These are phyloP conservation scores for Gandaritis pyraliata DNA, from an alignment of 2,888 invertebrate genomes.

Conservation along the genomic window DNA sequence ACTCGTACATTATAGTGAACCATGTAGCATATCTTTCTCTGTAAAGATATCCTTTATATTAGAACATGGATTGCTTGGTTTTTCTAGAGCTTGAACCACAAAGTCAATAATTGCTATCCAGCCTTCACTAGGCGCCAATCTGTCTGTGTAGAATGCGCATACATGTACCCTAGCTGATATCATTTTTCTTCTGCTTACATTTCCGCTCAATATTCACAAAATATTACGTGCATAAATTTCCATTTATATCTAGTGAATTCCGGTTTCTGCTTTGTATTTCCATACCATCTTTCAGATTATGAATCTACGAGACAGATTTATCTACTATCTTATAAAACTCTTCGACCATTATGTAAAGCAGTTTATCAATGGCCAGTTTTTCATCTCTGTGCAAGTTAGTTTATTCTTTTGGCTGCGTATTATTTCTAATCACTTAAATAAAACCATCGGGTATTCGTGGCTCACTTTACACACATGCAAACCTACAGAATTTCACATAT, in stretches of 20 bases:
- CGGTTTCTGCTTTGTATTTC: constrained; percentile 14
- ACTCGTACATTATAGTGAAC: too few species aligned
- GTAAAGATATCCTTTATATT: too few species aligned
- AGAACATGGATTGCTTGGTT: too few species aligned
- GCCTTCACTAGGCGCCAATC: constrained; percentile 35
- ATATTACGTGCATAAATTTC: constrained; percentile 31
- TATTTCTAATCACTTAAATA: not conserved
- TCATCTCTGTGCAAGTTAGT: constrained; percentile 1
- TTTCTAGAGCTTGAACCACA: not conserved
- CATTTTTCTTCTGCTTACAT: constrained; percentile 29
- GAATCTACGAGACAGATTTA: constrained; percentile 14
- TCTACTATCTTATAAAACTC: constrained; percentile 7
- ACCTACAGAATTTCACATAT: not conserved
- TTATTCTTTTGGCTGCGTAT: not conserved
- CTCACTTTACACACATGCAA: not conserved
- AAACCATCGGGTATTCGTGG: not conserved
- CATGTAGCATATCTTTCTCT: too few species aligned
- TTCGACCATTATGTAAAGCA: not conserved
- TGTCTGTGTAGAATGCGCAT: constrained; percentile 35
- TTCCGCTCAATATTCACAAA: constrained; percentile 29
- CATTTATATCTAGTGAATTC: constrained; percentile 23
- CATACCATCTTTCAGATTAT: constrained; percentile 16
- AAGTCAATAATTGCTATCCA: not conserved
- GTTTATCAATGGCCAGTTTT: not conserved
- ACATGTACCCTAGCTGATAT: constrained; percentile 22